A percentile compares a stretch with the other conserved stretches of the same genome.
Evolutionary conservation across 2,888 invertebrate species (phyloP).

Genomic region (Epistrophe eligans): DNA sequence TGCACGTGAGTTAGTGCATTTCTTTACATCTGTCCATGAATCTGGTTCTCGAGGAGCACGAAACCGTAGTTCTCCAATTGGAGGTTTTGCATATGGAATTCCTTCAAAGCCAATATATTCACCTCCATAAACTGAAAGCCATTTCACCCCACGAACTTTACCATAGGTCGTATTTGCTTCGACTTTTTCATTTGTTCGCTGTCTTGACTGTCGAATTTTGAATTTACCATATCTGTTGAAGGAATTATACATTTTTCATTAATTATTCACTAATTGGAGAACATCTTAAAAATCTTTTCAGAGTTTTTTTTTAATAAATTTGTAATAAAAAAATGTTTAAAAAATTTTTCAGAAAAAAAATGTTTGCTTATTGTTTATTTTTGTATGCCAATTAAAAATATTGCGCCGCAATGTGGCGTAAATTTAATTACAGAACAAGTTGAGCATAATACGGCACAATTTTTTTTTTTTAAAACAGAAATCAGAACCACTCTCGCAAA

Average conservation of each 20-base stretch:
- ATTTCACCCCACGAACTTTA: constrained; percentile 82
- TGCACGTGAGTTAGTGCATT: constrained; percentile 82
- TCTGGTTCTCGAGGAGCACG: constrained; percentile 84
- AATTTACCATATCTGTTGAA: constrained; percentile 81
- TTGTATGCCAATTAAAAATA: too few species aligned
- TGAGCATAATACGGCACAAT: too few species aligned
- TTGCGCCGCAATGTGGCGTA: too few species aligned
- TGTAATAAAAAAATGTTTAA: too few species aligned
- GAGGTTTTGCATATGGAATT: constrained; percentile 83
- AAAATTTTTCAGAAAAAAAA: too few species aligned
- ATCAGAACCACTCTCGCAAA: too few species aligned
- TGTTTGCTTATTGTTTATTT: too few species aligned
- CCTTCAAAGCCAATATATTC: constrained; percentile 83
- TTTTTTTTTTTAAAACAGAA: too few species aligned
- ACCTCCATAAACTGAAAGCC: constrained; percentile 81
- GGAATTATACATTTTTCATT: neutral
- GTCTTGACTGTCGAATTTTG: constrained; percentile 81
- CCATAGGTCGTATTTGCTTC: constrained; percentile 82
- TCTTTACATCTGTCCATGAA: constrained; percentile 83
- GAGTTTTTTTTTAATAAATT: too few species aligned
- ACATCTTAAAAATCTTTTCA: too few species aligned
- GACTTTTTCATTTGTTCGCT: constrained; percentile 81
- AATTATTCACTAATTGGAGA: too few species aligned
- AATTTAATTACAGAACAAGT: too few species aligned
- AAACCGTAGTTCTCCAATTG: constrained; percentile 81